These are phyloP conservation scores for Ormyrus thymus DNA, from an alignment of 2,888 invertebrate genomes.

Conservation along the genomic window DNA sequence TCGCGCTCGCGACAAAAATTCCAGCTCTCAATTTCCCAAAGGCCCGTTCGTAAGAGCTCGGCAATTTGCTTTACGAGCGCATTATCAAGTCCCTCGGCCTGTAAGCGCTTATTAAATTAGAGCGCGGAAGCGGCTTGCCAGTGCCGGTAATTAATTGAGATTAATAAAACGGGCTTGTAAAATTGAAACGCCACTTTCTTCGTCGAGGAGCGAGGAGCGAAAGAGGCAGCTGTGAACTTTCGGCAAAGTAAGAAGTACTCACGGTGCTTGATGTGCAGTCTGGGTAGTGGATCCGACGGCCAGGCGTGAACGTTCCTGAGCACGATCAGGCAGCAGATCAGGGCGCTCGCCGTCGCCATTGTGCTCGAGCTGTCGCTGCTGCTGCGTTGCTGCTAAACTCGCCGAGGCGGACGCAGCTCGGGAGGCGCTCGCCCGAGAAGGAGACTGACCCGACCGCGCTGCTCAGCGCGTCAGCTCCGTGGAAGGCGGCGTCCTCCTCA, in stretches of 20 bases:
- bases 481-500: constrained; percentile 27
- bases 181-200: too few relatives aligned
- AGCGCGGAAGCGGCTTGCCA: neutral
- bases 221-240: too few relatives aligned
- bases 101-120: constrained; percentile 14
- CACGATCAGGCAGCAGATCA: constrained; percentile 72
- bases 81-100: neutral
- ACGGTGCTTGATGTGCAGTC: constrained; percentile 82
- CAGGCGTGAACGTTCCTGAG: constrained; percentile 77
- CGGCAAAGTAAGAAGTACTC: constrained; percentile 64
- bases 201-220: too few relatives aligned
- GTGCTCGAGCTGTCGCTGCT: constrained; percentile 57
- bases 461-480: constrained; percentile 31
- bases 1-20: constrained; percentile 33
- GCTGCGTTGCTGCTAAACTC: constrained; percentile 26
- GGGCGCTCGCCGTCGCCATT: constrained; percentile 57
- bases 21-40: constrained; percentile 31
- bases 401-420: constrained; percentile 4
- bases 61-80: neutral
- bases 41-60: neutral
- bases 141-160: too few relatives aligned
- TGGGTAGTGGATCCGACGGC: constrained; percentile 84
- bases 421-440: too few relatives aligned
- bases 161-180: neutral
- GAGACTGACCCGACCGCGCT: neutral